phyloP scores from a whole-genome alignment of 2,113 vertebrate genomes.

The Heterotis niloticus region DNA sequence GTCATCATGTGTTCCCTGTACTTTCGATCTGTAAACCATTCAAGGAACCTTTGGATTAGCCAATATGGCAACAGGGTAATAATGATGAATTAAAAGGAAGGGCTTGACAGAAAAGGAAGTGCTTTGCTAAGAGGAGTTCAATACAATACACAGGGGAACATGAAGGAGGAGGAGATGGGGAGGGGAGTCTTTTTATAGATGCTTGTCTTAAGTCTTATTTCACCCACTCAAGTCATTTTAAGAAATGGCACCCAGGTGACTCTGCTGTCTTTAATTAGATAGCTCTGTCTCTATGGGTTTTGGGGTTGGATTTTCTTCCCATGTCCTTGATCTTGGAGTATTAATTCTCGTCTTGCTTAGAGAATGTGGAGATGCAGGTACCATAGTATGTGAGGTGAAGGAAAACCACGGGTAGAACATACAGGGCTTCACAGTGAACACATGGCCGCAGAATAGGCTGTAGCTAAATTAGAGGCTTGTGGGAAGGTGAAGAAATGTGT shows the following conservation, averaged over 20 bases:
- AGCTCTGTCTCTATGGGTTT: neutral
- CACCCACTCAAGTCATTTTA: constrained; percentile 19
- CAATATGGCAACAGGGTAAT: neutral
- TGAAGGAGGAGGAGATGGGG: neutral
- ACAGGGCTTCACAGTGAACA: too few species aligned
- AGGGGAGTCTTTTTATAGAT: constrained; percentile 39
- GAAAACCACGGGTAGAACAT: too few species aligned
- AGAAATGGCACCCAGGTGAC: neutral
- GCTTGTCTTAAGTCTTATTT: constrained; percentile 46
- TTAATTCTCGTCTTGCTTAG: neutral
- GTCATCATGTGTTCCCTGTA: neutral
- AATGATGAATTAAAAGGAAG: constrained; percentile 28
- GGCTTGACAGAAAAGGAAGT: constrained; percentile 39
- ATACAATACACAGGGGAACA: constrained; percentile 38
- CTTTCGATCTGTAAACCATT: neutral
- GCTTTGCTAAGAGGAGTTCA: constrained; percentile 49
- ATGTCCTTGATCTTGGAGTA: neutral
- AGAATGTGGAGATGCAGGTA: neutral
- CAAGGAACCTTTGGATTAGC: neutral
- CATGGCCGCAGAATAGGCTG: too few species aligned
- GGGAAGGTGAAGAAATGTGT: too few species aligned
- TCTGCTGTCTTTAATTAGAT: neutral
- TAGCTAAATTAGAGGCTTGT: too few species aligned
- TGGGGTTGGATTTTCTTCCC: neutral
- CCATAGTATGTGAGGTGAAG: too few species aligned